Percentiles rank a stretch among this genome's conserved stretches.
These are phyloP conservation scores for Nothura maculosa DNA, from an alignment of 2,797 vertebrate genomes.

Conservation along the genomic window DNA sequence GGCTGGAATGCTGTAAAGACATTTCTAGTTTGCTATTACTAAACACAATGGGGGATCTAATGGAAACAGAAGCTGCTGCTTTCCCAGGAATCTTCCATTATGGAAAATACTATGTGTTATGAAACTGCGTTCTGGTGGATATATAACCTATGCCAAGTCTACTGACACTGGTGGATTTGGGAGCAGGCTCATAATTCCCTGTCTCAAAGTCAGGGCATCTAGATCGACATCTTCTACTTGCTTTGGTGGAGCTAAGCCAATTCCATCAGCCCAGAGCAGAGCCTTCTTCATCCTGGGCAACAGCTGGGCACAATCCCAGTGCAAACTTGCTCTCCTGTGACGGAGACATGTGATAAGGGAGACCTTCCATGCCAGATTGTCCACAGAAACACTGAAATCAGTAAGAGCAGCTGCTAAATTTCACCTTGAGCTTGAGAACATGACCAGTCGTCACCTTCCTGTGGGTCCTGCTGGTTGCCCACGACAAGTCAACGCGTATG, in stretches of 20 bases:
- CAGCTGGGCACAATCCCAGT: not conserved
- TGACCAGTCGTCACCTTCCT: not conserved
- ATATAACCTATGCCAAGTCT: not conserved
- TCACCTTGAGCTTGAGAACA: constrained; percentile 14
- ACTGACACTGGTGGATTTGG: fast-evolving
- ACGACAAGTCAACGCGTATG: not conserved
- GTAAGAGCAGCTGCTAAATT: constrained; percentile 25
- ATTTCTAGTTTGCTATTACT: not conserved
- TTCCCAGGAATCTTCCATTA: not conserved
- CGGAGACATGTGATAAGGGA: not conserved
- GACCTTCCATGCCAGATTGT: not conserved
- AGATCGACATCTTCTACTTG: not conserved
- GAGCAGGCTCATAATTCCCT: not conserved
- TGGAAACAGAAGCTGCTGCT: not conserved
- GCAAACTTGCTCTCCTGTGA: constrained; percentile 13
- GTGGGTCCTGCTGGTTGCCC: not conserved
- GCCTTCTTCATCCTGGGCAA: not conserved
- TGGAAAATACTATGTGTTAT: not conserved
- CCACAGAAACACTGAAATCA: constrained; percentile 45
- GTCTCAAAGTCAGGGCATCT: not conserved
- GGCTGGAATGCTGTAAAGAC: not conserved
- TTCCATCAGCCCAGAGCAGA: not conserved
- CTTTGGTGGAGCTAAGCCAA: not conserved
- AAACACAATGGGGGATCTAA: not conserved
- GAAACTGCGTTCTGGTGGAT: not conserved